Percentiles rank a stretch among this genome's conserved stretches.
Evolutionary conservation across 2,113 vertebrate genomes (phyloP).

Genomic region (Catagonus wagneri): DNA sequence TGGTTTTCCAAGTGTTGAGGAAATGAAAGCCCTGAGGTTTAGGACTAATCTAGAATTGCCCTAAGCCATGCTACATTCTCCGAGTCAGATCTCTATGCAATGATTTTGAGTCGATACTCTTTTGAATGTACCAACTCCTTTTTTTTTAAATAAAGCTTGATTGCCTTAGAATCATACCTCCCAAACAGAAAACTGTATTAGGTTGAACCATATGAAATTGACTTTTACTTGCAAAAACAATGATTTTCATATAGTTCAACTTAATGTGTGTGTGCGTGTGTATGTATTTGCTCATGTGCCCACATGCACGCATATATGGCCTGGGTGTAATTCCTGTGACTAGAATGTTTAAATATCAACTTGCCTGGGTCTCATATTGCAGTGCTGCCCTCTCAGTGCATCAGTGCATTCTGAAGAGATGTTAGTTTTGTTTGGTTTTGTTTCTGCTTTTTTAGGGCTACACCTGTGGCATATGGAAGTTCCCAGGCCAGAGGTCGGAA

Average conservation of each 20-base stretch:
- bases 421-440: neutral
- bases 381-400: neutral
- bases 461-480: no score
- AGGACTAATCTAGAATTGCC: neutral
- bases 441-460: no score
- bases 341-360: neutral
- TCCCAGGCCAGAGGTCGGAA: no score
- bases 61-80: neutral
- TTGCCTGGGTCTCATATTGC: neutral
- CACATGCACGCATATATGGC: neutral
- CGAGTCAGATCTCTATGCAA: neutral
- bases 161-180: neutral
- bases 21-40: constrained; percentile 30
- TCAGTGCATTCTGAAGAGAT: neutral
- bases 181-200: constrained; percentile 7
- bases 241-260: neutral
- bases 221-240: constrained; percentile 4
- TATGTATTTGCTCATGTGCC: neutral
- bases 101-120: neutral
- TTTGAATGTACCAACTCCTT: neutral
- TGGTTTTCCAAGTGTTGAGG: neutral
- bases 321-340: neutral
- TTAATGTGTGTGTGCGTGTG: neutral
- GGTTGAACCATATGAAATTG: neutral
- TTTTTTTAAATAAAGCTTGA: neutral